Conservation (phyloP, 2,888 invertebrate genomes). For the Capitulum mitella region DNA sequence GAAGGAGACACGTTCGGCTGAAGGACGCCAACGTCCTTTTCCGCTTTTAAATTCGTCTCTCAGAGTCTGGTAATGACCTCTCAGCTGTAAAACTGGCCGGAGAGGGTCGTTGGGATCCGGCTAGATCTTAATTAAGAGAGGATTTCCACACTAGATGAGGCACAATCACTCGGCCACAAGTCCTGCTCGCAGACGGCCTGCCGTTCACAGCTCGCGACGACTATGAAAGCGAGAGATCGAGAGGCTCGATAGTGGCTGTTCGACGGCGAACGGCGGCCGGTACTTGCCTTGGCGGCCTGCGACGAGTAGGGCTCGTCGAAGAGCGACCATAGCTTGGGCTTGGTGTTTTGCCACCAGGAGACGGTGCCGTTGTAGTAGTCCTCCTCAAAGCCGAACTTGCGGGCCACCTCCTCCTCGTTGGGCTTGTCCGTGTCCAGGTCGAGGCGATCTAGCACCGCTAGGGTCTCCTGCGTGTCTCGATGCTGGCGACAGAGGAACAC, state of each 20-base stretch:
- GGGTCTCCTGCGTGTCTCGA: constrained; percentile 96
- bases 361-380: constrained; percentile 84
- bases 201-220: too few relatives aligned
- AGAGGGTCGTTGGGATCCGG: too few relatives aligned
- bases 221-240: too few relatives aligned
- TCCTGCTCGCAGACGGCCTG: too few relatives aligned
- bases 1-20: background rate
- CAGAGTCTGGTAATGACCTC: too few relatives aligned
- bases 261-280: too few relatives aligned
- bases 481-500: constrained; percentile 58
- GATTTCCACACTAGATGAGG: too few relatives aligned
- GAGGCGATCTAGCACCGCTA: constrained; percentile 92
- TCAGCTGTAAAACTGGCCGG: too few relatives aligned
- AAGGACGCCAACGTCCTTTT: background rate
- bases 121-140: too few relatives aligned
- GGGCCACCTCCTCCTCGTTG: constrained; percentile 93
- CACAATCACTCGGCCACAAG: too few relatives aligned
- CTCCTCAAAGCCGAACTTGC: constrained; percentile 94
- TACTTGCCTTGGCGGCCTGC: constrained; percentile 85
- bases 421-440: constrained; percentile 97
- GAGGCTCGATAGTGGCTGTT: too few relatives aligned
- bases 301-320: constrained; percentile 99
- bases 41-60: too few relatives aligned
- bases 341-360: constrained; percentile 93
- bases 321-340: constrained; percentile 96